phyloP scores from a whole-genome alignment of 2,113 vertebrate genomes.

The Phocoena phocoena region DNA sequence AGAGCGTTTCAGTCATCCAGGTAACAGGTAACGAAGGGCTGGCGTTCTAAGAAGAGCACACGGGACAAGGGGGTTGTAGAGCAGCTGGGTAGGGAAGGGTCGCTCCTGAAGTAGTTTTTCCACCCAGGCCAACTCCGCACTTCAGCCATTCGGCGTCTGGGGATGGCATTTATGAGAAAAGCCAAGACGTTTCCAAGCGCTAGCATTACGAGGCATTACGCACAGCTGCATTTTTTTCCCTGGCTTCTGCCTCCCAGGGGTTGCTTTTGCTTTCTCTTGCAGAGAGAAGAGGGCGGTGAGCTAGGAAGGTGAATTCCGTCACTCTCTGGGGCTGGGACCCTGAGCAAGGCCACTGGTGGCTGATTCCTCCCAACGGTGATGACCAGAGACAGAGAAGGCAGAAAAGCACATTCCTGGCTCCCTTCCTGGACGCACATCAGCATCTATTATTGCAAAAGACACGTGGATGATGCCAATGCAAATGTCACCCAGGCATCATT shows the following conservation, averaged over 20 bases:
- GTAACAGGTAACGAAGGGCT: neutral
- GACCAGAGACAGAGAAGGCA: neutral
- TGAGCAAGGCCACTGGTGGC: fast-evolving
- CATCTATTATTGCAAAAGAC: neutral
- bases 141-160: neutral
- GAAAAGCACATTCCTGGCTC: fast-evolving
- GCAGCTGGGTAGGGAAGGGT: fast-evolving
- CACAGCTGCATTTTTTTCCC: neutral
- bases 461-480: fast-evolving
- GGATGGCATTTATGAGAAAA: neutral
- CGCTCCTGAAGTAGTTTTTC: neutral
- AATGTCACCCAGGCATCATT: neutral
- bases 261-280: neutral
- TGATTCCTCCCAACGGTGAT: neutral
- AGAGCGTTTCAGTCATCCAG: fast-evolving
- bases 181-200: neutral
- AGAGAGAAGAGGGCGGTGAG: neutral
- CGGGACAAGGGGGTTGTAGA: fast-evolving
- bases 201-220: neutral
- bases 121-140: fast-evolving
- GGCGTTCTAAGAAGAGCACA: neutral
- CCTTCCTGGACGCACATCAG: neutral
- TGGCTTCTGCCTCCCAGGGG: neutral
- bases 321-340: neutral
- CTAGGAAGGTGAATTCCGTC: neutral